Evolutionary conservation across 2,888 invertebrate species (phyloP).

Genomic region (Metallyticus violacea): DNA sequence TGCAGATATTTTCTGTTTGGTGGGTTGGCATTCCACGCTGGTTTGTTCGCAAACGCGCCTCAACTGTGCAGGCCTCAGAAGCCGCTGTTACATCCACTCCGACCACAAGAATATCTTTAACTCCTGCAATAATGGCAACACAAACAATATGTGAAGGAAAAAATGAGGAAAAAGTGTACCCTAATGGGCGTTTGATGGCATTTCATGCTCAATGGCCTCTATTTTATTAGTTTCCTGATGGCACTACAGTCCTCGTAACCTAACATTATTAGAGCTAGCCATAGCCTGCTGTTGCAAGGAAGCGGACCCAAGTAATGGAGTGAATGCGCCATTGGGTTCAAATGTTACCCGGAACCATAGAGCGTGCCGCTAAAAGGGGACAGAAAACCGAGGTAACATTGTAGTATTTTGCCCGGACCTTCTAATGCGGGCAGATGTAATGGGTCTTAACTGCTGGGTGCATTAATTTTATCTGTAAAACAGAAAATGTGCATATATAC

Average conservation of each 20-base stretch:
- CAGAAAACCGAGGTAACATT: not conserved
- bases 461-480: not conserved
- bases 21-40: no score
- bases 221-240: not conserved
- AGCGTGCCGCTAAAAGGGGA: not conserved
- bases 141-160: not conserved
- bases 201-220: not conserved
- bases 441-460: not conserved
- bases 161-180: not conserved
- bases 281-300: not conserved
- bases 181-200: not conserved
- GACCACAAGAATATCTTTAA: not conserved
- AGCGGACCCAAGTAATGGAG: not conserved
- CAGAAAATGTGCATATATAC: not conserved
- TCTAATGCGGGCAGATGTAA: not conserved
- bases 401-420: not conserved
- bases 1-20: no score
- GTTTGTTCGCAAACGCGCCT: no score
- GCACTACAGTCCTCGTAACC: not conserved
- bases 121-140: not conserved
- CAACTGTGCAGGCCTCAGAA: not conserved
- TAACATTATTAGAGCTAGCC: not conserved
- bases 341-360: not conserved
- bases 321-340: not conserved
- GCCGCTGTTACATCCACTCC: not conserved